Base-by-base conservation (phyloP, 2,888 invertebrate species). In the Junonia oenone region DNA sequence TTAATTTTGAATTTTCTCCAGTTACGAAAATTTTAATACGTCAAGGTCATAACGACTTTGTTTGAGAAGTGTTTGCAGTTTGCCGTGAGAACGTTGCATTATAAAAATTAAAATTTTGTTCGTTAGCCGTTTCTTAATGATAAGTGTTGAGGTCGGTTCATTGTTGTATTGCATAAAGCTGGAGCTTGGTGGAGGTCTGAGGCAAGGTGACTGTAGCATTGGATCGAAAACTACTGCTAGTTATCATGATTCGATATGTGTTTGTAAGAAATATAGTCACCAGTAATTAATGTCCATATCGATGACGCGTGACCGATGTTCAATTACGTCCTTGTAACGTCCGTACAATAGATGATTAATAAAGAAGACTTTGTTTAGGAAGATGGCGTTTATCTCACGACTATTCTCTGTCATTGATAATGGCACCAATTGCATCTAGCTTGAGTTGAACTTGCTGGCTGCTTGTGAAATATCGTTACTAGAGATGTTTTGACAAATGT, bases 201-300 rank as follows among this genome's bases (percentile, higher is more conserved):
- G 73, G 74, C 83, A 84, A 83, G 82, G 83, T 78, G 76, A 82
- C 69, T 78, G 76, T 78, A 81, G 72, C 75, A 78, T 76, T 79
- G 76, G 69, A 67, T 63, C 67, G 53, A 64, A 65, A 67, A 58
- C 63, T 46, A 8, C 37, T 37, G 9, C 11, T 54, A 40, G 38
- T 27, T 63, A 62, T 61, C 51, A 62, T 61, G 53, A 43, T 40
- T 43, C 13, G 43, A 26, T 56, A 55, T 47, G 38, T 48, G 31
- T 33, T 14, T 14, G n/a, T 40, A 22, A 13, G 4, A 19, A 40
- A 45, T 43, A n/a, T 63, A 76, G 78, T 76, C 71, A 75, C 78
- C 77, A 73, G 68, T 78, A 80, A 82, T 80, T 78, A 73, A 49
- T 64, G 63, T 65, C 62, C 68, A 65, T 59, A 72, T 71, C 74